Evolutionary conservation across 2,888 invertebrate genomes (phyloP).

Genomic region (Stenoptilia bipunctidactyla): DNA sequence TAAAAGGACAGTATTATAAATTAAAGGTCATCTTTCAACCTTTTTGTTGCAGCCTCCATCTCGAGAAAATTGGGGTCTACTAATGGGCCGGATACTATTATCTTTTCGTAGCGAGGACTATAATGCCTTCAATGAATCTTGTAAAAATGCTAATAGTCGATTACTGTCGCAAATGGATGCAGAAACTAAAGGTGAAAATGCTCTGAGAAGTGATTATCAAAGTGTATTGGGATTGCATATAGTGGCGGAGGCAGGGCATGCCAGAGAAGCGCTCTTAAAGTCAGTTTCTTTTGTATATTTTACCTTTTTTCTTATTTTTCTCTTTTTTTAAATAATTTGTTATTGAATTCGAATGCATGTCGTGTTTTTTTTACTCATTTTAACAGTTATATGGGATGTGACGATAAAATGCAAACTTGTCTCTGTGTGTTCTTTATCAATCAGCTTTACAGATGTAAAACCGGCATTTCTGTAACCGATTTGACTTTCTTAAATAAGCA

Average conservation of each 20-base stretch:
- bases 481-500: no score
- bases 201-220: constrained; percentile 52
- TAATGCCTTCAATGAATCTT: constrained; percentile 24
- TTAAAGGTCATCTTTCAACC: no score
- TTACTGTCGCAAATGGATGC: constrained; percentile 47
- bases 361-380: no score
- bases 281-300: constrained; percentile 16
- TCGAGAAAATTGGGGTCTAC: constrained; percentile 79
- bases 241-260: constrained; percentile 47
- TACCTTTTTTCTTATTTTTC: no score
- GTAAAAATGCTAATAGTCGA: constrained; percentile 42
- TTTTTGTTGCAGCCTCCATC: constrained; percentile 53
- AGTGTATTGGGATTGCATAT: constrained; percentile 57
- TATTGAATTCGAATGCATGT: no score
- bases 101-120: constrained; percentile 56
- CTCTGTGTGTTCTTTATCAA: no score
- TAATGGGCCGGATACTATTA: constrained; percentile 79
- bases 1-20: no score
- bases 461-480: no score
- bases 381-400: no score
- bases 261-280: constrained; percentile 43
- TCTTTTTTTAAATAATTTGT: no score
- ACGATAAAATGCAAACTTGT: no score
- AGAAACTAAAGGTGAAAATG: constrained; percentile 49
- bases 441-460: no score